A percentile compares a stretch with the other conserved stretches of the same genome.
These are phyloP conservation scores for Pelecanus crispus DNA, from an alignment of 2,113 vertebrate species.

Conservation along the genomic window DNA sequence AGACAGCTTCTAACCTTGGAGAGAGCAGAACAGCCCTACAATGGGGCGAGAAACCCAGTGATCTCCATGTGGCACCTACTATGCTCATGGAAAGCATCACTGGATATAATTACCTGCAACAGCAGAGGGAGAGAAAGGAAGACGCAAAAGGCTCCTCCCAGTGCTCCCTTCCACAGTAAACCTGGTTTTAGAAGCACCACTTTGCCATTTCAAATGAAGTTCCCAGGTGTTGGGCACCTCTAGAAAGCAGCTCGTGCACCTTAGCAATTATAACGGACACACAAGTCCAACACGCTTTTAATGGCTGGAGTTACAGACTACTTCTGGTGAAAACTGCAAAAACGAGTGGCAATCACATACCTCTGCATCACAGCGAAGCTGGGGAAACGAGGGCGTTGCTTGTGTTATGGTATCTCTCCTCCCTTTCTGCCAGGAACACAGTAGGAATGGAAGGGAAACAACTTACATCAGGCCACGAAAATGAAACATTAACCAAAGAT, in stretches of 20 bases:
- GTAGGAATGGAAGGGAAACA: not conserved
- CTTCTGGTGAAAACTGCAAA: not conserved
- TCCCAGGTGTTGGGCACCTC: not conserved
- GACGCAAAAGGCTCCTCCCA: not conserved
- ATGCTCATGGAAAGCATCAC: not conserved
- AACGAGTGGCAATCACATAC: not conserved
- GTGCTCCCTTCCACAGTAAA: not conserved
- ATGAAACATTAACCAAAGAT: not conserved
- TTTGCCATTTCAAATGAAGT: not conserved
- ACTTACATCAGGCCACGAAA: not conserved
- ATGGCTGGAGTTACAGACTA: not conserved
- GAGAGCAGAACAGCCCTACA: not conserved
- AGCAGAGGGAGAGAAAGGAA: not conserved
- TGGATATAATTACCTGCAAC: not conserved
- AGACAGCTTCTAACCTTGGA: not conserved
- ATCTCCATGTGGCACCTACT: not conserved
- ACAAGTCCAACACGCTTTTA: rapidly evolving
- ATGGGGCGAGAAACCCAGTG: not conserved
- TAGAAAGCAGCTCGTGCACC: not conserved
- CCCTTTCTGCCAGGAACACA: not conserved
- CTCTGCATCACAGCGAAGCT: not conserved
- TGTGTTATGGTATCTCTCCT: not conserved
- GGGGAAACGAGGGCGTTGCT: not conserved
- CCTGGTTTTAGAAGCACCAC: not conserved
- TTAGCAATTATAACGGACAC: not conserved